phyloP scores from a whole-genome alignment of 2,797 vertebrate species.

The Astyanax mexicanus region DNA sequence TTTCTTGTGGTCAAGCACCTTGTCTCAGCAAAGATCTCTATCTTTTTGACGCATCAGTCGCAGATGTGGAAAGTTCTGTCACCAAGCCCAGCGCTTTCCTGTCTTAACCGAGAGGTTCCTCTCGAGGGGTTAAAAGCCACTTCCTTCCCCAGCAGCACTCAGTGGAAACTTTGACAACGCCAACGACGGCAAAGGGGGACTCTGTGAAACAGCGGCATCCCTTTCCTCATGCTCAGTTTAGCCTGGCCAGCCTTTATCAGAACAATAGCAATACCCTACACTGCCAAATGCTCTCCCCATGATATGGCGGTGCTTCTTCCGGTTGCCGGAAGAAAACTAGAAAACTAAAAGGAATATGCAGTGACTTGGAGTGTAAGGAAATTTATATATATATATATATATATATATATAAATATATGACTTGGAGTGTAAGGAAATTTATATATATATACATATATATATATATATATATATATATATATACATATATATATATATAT shows the following conservation, averaged over 20 bases:
- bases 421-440: too few species aligned
- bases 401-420: too few species aligned
- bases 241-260: conserved; percentile 61
- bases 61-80: conserved; percentile 85
- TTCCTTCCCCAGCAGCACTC: conserved; percentile 77
- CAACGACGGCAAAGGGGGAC: conserved; percentile 54
- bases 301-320: conserved; percentile 59
- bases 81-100: conserved; percentile 88
- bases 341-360: conserved; percentile 2
- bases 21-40: conserved; percentile 13
- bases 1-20: not conserved
- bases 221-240: conserved; percentile 66
- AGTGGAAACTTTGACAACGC: conserved; percentile 75
- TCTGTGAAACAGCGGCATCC: conserved; percentile 62
- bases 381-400: too few species aligned
- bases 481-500: too few species aligned
- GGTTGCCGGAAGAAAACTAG: conserved; percentile 34
- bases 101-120: conserved; percentile 89
- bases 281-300: conserved; percentile 31
- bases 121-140: conserved; percentile 83
- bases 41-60: conserved; percentile 47
- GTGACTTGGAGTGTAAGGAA: too few species aligned
- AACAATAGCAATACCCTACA: conserved; percentile 56
- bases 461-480: too few species aligned
- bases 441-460: too few species aligned